Evolutionary conservation across 2,797 vertebrate genomes (phyloP), one percentile per base, ranked within the genome.

Genomic region (Danio choprae): DNA sequence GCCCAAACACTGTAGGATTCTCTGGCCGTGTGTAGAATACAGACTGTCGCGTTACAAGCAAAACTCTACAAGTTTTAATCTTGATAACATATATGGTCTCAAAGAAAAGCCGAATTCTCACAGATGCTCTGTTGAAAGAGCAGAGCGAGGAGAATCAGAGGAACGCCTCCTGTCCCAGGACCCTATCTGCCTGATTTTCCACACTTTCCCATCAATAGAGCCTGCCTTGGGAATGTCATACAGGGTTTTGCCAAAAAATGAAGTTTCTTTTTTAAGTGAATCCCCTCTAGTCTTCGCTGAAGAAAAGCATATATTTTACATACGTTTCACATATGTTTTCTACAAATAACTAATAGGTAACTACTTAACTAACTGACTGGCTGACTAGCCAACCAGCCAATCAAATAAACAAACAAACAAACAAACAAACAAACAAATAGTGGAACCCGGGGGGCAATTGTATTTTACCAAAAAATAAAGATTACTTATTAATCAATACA

Each of bases 141-240:
- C 55, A 89, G 89, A 93, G 93, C 93, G 93, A 94, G 94, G 93
- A 94, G 89, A 95, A 96, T 95, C 84, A 92, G 74, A 70, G 93
- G 78, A 88, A 92, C 93, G 92, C 93, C 94, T 89, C 89, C 90
- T 83, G 90, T 89, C 89, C 91, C 87, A 91, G 87, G 89, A 87
- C 77, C 74, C 86, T 91, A 90, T 90, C 89, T 89, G 89, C 87
- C 84, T 88, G 88, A 95, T 94, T 95, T 86, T 93, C 92, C 93
- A 94, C 93, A 93, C 90, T 90, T 79, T 69, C 75, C 62, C n/a
- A 65, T 92, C 89, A 93, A 94, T 93, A 85, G 90, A 22, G 4
- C 5, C 56, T 76, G 81, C 84, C 93, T 92, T 94, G 93, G 91
- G 93, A 94, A 94, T 92, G 88, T 89, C 88, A 80, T 76, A 71